These are phyloP conservation scores for Drosophila funebris DNA, from an alignment of 1,140 invertebrate species.

Conservation along the genomic window DNA sequence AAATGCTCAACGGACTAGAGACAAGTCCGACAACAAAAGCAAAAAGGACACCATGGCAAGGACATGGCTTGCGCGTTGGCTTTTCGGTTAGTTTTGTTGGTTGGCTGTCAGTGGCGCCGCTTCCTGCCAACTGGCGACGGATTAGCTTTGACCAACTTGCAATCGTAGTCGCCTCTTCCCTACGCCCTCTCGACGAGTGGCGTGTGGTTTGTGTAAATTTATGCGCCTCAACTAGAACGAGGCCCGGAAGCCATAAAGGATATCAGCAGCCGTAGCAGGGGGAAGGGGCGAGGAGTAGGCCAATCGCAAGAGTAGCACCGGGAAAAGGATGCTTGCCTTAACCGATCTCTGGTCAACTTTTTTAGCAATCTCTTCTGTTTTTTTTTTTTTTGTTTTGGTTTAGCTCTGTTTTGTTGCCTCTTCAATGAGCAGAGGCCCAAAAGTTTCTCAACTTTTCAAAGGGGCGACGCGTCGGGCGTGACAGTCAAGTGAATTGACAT, in stretches of 20 bases:
- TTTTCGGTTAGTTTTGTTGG: constrained; percentile 62
- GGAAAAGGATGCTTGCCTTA: constrained; percentile 13
- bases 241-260: constrained; percentile 67
- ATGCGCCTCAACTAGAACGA: constrained; percentile 40
- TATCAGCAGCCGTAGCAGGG: constrained; percentile 48
- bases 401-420: background rate
- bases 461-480: constrained; percentile 18
- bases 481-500: constrained; percentile 48
- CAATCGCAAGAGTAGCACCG: background rate
- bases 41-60: constrained; percentile 19
- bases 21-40: constrained; percentile 16
- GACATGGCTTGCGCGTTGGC: constrained; percentile 43
- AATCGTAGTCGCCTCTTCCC: constrained; percentile 19
- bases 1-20: constrained; percentile 37
- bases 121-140: constrained; percentile 63
- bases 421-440: constrained; percentile 9
- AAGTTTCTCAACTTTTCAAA: constrained; percentile 27
- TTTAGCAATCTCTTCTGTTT: constrained; percentile 2
- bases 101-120: constrained; percentile 60
- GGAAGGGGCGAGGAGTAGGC: background rate
- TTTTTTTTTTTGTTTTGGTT: background rate
- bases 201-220: constrained; percentile 62
- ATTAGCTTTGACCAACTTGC: constrained; percentile 64
- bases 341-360: constrained; percentile 62
- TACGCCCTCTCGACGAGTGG: constrained; percentile 26